Evolutionary conservation across 2,113 vertebrate genomes (phyloP).

Genomic region (Crotalus helleri): DNA sequence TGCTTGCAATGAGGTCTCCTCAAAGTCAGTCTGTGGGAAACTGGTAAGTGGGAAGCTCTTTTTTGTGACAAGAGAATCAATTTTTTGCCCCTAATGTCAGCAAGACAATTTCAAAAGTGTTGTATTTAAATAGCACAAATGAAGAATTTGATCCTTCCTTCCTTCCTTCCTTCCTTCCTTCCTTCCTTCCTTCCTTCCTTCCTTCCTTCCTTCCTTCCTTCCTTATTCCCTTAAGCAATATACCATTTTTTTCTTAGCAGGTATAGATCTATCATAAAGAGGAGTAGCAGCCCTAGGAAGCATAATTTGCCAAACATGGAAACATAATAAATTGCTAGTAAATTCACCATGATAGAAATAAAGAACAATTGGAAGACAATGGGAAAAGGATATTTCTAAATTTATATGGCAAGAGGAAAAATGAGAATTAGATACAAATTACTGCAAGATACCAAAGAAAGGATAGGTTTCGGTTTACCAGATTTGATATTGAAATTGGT

Average conservation of each 20-base stretch:
- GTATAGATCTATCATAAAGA: background rate
- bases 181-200: constrained; percentile 18
- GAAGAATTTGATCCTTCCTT: constrained; percentile 47
- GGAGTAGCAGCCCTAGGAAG: background rate
- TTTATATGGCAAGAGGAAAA: background rate
- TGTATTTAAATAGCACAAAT: constrained; percentile 16
- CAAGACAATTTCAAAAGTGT: constrained; percentile 1
- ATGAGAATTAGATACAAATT: background rate
- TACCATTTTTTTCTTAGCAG: background rate
- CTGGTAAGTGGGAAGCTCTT: background rate
- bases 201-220: constrained; percentile 40
- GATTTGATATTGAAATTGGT: background rate
- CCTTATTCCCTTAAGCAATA: constrained; percentile 55
- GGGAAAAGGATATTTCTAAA: background rate
- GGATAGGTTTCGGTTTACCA: background rate
- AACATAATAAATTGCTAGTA: background rate
- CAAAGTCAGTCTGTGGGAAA: background rate
- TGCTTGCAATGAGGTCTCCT: background rate
- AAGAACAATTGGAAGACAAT: background rate
- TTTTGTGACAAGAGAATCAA: background rate
- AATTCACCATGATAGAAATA: background rate
- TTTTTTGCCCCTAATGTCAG: background rate
- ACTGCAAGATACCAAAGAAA: background rate
- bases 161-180: constrained; percentile 46
- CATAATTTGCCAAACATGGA: background rate